phyloP scores from a whole-genome alignment of 2,113 vertebrate genomes.

The Chauna torquata region DNA sequence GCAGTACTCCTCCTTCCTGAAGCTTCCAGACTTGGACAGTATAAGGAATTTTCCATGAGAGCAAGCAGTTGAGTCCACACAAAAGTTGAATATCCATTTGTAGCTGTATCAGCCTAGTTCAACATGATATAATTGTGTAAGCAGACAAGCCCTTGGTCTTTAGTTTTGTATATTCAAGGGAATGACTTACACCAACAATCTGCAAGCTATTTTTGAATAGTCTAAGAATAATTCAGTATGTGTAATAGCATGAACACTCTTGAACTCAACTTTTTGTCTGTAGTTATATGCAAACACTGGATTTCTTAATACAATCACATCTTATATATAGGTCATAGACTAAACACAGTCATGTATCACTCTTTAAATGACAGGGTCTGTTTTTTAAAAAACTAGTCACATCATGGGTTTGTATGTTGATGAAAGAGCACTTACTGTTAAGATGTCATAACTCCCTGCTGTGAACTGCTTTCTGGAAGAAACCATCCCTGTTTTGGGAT shows the following conservation, averaged over 20 bases:
- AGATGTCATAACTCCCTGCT: constrained; percentile 92
- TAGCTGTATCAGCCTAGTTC: not conserved
- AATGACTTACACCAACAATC: not conserved
- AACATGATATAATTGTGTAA: not conserved
- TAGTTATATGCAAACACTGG: not conserved
- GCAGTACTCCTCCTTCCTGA: not conserved
- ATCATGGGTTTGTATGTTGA: not conserved
- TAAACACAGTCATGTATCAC: not conserved
- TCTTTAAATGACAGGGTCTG: not conserved
- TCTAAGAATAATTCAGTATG: not conserved
- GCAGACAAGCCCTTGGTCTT: not conserved
- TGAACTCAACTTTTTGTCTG: not conserved
- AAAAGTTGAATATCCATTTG: not conserved
- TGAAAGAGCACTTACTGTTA: constrained; percentile 84
- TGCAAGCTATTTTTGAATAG: not conserved
- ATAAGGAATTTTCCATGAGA: not conserved
- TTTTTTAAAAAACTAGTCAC: not conserved
- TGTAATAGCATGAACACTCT: not conserved
- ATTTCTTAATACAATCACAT: not conserved
- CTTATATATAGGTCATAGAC: not conserved
- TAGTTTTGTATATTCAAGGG: not conserved
- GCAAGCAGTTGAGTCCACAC: not conserved
- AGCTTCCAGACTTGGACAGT: not conserved
- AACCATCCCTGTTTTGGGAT: constrained; percentile 94
- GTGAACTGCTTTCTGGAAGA: constrained; percentile 94